Conservation (phyloP, 2,888 invertebrate genomes). For the Drosophila anomelani region DNA sequence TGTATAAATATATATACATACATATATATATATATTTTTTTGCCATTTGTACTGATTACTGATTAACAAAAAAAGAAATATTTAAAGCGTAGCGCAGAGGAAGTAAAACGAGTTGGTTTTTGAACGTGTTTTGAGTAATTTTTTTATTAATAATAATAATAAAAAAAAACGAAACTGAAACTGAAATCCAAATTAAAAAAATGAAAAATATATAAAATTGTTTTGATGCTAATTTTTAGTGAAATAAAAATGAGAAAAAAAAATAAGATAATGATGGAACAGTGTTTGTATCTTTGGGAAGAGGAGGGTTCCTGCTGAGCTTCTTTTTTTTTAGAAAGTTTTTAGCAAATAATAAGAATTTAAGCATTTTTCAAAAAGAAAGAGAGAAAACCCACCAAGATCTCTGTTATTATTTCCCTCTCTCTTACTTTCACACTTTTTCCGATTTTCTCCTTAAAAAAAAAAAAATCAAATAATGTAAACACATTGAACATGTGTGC, state of each 20-base stretch:
- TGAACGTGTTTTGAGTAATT: constrained; percentile 25
- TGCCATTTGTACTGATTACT: constrained; percentile 82
- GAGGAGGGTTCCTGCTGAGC: background rate
- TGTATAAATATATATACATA: constrained; percentile 28
- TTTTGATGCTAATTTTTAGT: constrained; percentile 73
- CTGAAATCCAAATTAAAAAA: constrained; percentile 40
- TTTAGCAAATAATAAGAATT: background rate
- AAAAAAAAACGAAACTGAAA: constrained; percentile 23
- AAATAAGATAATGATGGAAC: constrained; percentile 1
- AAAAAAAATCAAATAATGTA: constrained; percentile 2
- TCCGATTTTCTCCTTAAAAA: background rate
- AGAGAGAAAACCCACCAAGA: background rate
- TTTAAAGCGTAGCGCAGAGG: constrained; percentile 36
- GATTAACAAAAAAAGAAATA: constrained; percentile 66
- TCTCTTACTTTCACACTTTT: background rate
- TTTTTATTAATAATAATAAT: constrained; percentile 34
- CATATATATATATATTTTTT: constrained; percentile 48
- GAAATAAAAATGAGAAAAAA: constrained; percentile 54
- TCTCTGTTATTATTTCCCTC: background rate
- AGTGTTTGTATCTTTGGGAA: background rate
- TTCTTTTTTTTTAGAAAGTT: too few species aligned
- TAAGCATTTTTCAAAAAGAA: background rate
- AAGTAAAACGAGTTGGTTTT: constrained; percentile 1
- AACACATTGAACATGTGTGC: background rate
- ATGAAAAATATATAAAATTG: constrained; percentile 46